Conservation (phyloP, 2,888 invertebrate species). For the Zygothrica quintamaculata region DNA sequence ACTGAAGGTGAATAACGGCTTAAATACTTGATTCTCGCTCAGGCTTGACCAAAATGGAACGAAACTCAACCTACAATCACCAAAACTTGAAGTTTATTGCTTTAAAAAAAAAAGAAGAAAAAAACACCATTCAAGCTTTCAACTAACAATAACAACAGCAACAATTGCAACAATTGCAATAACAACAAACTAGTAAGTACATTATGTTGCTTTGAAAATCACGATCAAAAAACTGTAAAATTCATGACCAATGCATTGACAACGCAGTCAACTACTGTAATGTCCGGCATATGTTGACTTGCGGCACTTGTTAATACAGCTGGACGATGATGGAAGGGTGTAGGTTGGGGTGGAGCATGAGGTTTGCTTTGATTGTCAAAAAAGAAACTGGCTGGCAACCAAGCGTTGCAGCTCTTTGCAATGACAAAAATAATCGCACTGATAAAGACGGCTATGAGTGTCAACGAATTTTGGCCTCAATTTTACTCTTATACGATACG, state of each 20-base stretch:
- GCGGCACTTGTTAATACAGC: conserved; percentile 26
- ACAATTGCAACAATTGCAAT: too few relatives aligned
- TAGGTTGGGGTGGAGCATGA: too few relatives aligned
- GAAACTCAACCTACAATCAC: conserved; percentile 53
- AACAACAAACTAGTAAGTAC: conserved; percentile 10
- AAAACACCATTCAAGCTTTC: conserved; percentile 30
- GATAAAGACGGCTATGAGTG: conserved; percentile 66
- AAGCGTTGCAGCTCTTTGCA: conserved; percentile 41
- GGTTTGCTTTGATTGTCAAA: conserved; percentile 9
- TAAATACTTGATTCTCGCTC: conserved; percentile 29
- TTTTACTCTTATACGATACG: conserved; percentile 23
- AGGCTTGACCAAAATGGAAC: conserved; percentile 41
- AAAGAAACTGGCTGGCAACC: conserved; percentile 44
- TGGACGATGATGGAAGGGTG: too few relatives aligned
- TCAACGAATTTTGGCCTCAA: conserved; percentile 66
- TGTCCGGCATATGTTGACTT: conserved; percentile 6
- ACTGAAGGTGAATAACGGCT: conserved; percentile 58
- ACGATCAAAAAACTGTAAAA: conserved; percentile 69
- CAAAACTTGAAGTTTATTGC: conserved; percentile 75
- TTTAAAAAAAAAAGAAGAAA: conserved; percentile 65
- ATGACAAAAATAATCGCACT: conserved; percentile 70
- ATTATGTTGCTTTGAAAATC: conserved; percentile 64
- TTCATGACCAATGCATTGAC: conserved; percentile 66
- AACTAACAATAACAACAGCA: too few relatives aligned
- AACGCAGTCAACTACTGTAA: conserved; percentile 16